Evolutionary conservation across 2,113 vertebrate species (phyloP), one percentile per base, ranked within the genome.

Genomic region (Calyptommatus sinebrachiatus): DNA sequence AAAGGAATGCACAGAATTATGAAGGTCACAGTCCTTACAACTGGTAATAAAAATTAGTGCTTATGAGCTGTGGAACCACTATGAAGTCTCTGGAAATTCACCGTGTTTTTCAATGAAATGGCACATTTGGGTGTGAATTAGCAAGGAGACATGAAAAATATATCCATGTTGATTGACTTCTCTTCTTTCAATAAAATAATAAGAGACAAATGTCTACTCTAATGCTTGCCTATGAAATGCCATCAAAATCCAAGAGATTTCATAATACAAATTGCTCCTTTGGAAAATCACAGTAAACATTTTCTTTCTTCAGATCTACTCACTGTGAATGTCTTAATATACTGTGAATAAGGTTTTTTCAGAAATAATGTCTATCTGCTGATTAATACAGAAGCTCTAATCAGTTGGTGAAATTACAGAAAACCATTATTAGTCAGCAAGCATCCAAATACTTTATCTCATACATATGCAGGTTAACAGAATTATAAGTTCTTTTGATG

Each of bases 111-210:
- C 80, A 63, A 60, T 71, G 31, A 71, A 63, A 82, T 26, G 53
- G 5, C 73, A 16, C 76, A 48, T 75, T 84, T 50, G 48, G 81
- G 75, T 80, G 63, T 79, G 28, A 69, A 35, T 83, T 16, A 45
- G 35, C 8, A 79, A 81, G 24, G 78, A 65, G 76, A 72, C 75
- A 28, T 72, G 7, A 77, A 22, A 45, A 61, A 11, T 78, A 66
- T 41, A 10, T 46, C 14, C 72, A 65, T 35, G 7, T 88, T 46
- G 65, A 79, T 57, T 61, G 7, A 8, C 29, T 82, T 80, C 24
- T 65, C n/a, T 35, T 45, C 14, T 31, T 75, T 61, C 26, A 31
- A 35, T 45, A 73, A 31, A 20, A 12, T 7, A 69, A 29, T 29
- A 57, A 50, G 61, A 70, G 66, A 80, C 61, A 80, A 60, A 75